Evolutionary conservation across 2,888 invertebrate species (phyloP), one percentile per base, ranked within the genome.

Genomic region (Caenorhabditis drosophilae): DNA sequence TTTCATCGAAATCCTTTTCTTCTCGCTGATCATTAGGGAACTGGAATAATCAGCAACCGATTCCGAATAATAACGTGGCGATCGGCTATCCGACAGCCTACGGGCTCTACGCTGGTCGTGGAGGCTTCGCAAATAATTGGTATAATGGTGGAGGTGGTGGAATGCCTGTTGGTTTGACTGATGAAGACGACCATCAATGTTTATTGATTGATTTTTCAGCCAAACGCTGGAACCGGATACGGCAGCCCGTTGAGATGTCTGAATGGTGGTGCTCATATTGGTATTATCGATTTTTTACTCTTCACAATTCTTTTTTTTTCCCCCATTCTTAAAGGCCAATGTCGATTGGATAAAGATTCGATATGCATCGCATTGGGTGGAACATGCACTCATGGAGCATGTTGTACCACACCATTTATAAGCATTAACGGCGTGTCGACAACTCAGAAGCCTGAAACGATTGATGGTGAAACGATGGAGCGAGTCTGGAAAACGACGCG

Each of bases 41-140:
- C 36, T 36, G 36, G 36, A 36, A 36, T 36, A n/a, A n/a, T 36
- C 6, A 31, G 6, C 6, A 31, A 9, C 31, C 6, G 6, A 35
- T 45, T 2, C 73, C 70, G 9, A 76, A 76, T 27, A 76, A 75
- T 38, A 76, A 76, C 41, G 35, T 76, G 41, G 76, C 67, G 12
- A 73, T 76, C 22, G 76, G 76, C 1, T 76, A 76, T 42, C 76
- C 76, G 7, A 76, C 76, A 6, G 76, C 76, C 7, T 76, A 76
- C 58, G 71, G 74, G 0, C 47, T 76, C 4, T 62, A 63, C 40
- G 44, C 63, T 6, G 69, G 73, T 9, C 52, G 51, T 47, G 58
- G 64, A 12, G 46, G 18, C 16, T 40, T 47, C 2, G 56, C 52
- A 18, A 27, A 54, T 18, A 42, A 46, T 31, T 44, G 25, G 22